phyloP scores from a whole-genome alignment of 2,888 invertebrate species.

The Cryptocheilus praepositus region DNA sequence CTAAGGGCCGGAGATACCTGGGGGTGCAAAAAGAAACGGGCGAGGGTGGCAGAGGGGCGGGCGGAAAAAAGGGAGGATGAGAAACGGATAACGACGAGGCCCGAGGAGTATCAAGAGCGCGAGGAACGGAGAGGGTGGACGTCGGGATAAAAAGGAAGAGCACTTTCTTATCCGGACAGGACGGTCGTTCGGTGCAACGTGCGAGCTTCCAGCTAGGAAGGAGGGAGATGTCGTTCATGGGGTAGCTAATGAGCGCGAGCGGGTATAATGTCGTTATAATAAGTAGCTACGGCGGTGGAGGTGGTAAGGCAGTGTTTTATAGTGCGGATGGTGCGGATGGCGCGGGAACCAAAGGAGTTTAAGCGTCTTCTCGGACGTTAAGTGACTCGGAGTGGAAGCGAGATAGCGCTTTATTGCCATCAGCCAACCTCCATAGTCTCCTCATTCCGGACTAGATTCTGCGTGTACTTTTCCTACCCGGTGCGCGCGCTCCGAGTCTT shows the following conservation, averaged over 20 bases:
- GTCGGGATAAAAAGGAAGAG: not conserved
- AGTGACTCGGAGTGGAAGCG: slow-evolving; percentile 71
- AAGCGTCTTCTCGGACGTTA: slow-evolving; percentile 65
- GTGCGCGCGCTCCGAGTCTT: slow-evolving; percentile 18
- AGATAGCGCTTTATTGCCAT: slow-evolving; percentile 67
- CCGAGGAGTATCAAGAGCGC: not conserved
- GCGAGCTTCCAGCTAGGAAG: not conserved
- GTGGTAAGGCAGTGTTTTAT: slow-evolving; percentile 60
- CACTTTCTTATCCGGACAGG: not conserved
- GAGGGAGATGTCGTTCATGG: slow-evolving; percentile 53
- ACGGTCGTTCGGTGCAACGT: slow-evolving; percentile 9
- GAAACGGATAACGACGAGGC: no score
- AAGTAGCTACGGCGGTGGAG: slow-evolving; percentile 56
- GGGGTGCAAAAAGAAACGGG: not conserved
- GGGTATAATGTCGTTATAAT: slow-evolving; percentile 65
- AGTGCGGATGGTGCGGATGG: slow-evolving; percentile 47
- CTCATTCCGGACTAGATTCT: slow-evolving; percentile 25
- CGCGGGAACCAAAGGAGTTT: slow-evolving; percentile 50
- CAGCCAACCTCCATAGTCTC: slow-evolving; percentile 28
- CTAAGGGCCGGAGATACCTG: not conserved
- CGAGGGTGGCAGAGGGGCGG: not conserved
- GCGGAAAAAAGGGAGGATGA: not conserved
- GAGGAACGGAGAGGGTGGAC: not conserved
- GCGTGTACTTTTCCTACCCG: slow-evolving; percentile 27
- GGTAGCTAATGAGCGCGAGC: slow-evolving; percentile 57